Conservation (phyloP, 1,140 invertebrate genomes). For the Magallana gigas region DNA sequence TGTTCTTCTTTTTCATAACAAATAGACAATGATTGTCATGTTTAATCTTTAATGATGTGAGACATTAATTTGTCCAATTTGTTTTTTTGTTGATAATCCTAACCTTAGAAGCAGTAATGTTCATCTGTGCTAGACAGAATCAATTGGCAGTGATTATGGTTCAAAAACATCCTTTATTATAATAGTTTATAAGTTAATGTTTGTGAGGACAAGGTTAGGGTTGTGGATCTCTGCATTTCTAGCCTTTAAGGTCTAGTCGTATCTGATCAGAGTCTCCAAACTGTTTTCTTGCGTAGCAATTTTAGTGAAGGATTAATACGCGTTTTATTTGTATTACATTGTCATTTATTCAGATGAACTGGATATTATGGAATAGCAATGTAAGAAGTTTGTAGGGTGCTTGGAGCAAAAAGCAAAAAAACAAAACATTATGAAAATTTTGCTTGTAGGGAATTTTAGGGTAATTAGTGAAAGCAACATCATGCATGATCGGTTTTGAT, state of each 20-base stretch:
- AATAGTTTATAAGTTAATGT: too few species aligned
- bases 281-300: not conserved
- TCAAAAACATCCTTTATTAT: too few species aligned
- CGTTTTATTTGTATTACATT: constrained; percentile 1
- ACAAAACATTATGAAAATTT: constrained; percentile 20
- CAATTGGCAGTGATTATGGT: too few species aligned
- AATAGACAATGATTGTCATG: too few species aligned
- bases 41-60: too few species aligned
- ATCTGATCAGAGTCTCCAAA: constrained; percentile 9
- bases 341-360: not conserved
- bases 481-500: constrained; percentile 33
- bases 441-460: not conserved
- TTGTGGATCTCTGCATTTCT: too few species aligned
- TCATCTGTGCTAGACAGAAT: too few species aligned
- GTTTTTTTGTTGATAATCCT: too few species aligned
- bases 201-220: too few species aligned
- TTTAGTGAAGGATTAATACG: not conserved
- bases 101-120: too few species aligned
- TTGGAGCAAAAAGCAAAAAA: not conserved
- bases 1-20: too few species aligned
- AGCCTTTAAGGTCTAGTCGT: not conserved
- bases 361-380: not conserved
- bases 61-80: too few species aligned
- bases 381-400: not conserved
- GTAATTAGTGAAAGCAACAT: constrained; percentile 13